phyloP scores from a whole-genome alignment of 1,140 invertebrate species.

The Rhyzopertha dominica region DNA sequence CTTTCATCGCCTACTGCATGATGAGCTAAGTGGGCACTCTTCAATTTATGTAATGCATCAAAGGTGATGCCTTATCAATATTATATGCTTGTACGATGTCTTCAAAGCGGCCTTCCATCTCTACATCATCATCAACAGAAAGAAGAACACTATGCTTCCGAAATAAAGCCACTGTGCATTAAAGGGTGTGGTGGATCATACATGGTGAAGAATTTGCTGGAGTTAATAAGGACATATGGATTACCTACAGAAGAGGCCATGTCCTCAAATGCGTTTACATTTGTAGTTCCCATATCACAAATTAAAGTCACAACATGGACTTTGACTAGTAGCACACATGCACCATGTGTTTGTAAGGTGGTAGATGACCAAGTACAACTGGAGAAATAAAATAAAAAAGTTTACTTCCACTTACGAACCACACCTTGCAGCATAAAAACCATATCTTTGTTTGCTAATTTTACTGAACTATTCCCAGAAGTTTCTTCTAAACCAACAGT shows the following conservation, averaged over 20 bases:
- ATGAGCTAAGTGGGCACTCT: constrained; percentile 12
- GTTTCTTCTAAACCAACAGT: constrained; percentile 13
- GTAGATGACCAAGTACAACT: constrained; percentile 1
- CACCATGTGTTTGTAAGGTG: no score
- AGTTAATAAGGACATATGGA: constrained; percentile 14
- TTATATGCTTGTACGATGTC: constrained; percentile 14
- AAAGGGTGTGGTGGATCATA: constrained; percentile 23
- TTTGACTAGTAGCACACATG: no score
- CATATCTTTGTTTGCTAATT: constrained; percentile 15
- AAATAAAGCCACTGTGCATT: constrained; percentile 18
- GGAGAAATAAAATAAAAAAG: constrained; percentile 14
- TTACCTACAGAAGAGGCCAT: constrained; percentile 8
- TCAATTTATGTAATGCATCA: constrained; percentile 18
- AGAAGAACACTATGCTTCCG: constrained; percentile 14
- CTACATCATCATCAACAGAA: constrained; percentile 9
- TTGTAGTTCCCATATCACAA: constrained; percentile 19
- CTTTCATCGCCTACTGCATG: constrained; percentile 16
- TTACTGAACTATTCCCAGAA: neutral
- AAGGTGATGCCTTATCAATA: constrained; percentile 15
- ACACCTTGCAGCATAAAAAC: constrained; percentile 15
- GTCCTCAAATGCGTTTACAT: constrained; percentile 20
- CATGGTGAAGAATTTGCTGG: constrained; percentile 15
- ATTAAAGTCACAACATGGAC: constrained; percentile 19
- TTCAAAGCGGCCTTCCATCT: constrained; percentile 16
- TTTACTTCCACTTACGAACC: constrained; percentile 11